Evolutionary conservation across 2,888 invertebrate species (phyloP), one percentile per base, ranked within the genome.

Genomic region (Oegoconia quadripuncta): DNA sequence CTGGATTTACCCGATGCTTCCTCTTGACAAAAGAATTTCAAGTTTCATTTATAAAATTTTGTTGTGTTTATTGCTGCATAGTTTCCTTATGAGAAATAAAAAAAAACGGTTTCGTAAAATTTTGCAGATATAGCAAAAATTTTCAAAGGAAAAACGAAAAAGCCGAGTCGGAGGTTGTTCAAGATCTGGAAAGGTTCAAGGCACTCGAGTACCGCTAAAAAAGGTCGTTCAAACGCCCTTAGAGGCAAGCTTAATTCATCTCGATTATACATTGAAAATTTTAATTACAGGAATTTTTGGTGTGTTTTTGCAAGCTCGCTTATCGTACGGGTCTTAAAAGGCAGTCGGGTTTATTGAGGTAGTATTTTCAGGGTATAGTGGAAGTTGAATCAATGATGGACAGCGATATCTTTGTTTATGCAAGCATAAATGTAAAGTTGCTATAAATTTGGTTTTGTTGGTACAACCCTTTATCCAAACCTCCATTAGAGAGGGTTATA

Each of bases 231-330:
- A 22, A 30, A 39, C 12, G 36, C 39, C 44, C 43, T 44, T 50
- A 45, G 46, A 46, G 13, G 44, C 9, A 34, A 53, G 48, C 54
- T 55, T 59, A 60, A 63, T 58, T 62, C 55, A 61, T 53, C 45
- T 48, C 50, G 52, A 52, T 52, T 25, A 20, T 49, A 51, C 59
- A 57, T 58, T 50, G 53, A 57, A 51, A n/a, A 55, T 50, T 54
- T 47, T 55, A 61, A 63, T 63, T 59, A 52, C 52, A 50, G 32
- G 13, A n/a, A 4, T 32, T 20, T 31, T 31, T 18, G 48, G 29
- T 46, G 3, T 31, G 44, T 46, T 43, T 44, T 28, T 12, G 9
- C 29, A 33, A 22, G 22, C 3, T 8, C 6, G 9, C 33, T 29
- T 31, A 5, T 16, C 16, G 4, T 12, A 32, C 8, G 7, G 22